phyloP scores from a whole-genome alignment of 2,113 vertebrate genomes.

The Hemicordylus capensis region DNA sequence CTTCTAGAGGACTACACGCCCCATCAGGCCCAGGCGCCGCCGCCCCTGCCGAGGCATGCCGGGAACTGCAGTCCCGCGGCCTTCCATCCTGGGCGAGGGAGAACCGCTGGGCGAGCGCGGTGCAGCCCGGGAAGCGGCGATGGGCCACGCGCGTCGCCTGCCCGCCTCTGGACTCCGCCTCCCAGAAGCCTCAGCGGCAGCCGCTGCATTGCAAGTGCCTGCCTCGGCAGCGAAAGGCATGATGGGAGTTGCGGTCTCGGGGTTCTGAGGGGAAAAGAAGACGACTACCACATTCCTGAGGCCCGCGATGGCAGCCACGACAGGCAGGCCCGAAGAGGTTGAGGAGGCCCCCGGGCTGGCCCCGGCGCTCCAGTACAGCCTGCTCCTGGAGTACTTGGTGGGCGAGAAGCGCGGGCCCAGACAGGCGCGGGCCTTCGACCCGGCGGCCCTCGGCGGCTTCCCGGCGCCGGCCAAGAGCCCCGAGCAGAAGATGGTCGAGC shows the following conservation, averaged over 20 bases:
- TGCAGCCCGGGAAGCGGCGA: background rate
- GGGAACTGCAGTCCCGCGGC: background rate
- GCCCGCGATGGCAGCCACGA: conserved; percentile 60
- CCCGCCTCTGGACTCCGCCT: background rate
- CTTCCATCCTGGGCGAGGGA: background rate
- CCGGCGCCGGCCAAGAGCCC: conserved; percentile 86
- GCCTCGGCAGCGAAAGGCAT: background rate
- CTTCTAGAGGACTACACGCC: background rate
- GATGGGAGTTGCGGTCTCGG: background rate
- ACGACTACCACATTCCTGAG: too few relatives aligned
- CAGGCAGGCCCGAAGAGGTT: accelerated
- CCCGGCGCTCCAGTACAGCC: conserved; percentile 86
- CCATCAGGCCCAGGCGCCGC: background rate
- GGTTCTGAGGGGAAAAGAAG: too few relatives aligned
- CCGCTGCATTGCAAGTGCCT: too few relatives aligned
- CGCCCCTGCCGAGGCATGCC: background rate
- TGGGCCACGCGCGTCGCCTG: too few relatives aligned
- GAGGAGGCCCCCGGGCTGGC: conserved; percentile 33
- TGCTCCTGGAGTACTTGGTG: conserved; percentile 87
- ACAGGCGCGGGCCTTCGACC: conserved; percentile 78
- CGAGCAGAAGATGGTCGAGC: conserved; percentile 97
- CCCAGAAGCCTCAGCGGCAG: background rate
- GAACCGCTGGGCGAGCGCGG: too few relatives aligned
- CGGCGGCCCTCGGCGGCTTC: conserved; percentile 82
- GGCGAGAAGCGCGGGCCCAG: conserved; percentile 85